These are phyloP conservation scores for Microtus oregoni DNA, from an alignment of 2,113 vertebrate species.

Conservation along the genomic window DNA sequence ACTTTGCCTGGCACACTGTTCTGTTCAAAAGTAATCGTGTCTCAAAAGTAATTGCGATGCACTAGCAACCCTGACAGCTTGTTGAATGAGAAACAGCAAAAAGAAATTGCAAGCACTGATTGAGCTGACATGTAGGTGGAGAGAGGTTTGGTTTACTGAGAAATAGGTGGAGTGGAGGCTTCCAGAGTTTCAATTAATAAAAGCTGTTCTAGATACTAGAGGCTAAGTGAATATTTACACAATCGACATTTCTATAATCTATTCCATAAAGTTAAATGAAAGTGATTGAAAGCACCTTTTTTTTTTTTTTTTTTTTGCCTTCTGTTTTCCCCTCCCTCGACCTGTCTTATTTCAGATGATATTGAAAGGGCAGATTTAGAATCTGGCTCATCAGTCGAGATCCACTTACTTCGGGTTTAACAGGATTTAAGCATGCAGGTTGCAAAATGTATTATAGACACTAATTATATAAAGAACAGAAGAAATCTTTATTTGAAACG, in stretches of 20 bases:
- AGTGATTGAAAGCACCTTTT: neutral
- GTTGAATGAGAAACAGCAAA: neutral
- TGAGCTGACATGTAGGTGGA: no score
- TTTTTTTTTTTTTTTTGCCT: neutral
- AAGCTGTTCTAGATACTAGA: neutral
- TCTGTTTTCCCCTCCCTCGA: neutral
- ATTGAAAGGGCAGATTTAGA: neutral
- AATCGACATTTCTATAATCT: neutral
- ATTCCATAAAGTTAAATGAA: neutral
- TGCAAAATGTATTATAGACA: neutral
- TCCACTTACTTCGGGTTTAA: neutral
- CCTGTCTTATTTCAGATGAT: neutral
- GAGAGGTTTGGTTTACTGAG: neutral
- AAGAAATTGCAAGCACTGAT: neutral
- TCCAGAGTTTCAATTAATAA: neutral
- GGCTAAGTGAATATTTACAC: neutral
- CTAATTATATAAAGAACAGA: neutral
- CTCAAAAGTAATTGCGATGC: neutral
- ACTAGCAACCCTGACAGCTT: neutral
- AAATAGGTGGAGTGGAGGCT: neutral
- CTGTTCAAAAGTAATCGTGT: no score
- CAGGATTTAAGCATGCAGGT: neutral
- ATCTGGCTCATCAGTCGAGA: neutral
- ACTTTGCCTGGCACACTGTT: neutral
- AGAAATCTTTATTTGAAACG: neutral